phyloP scores from a whole-genome alignment of 2,113 vertebrate species.

The Dolichallabes microphthalmus region DNA sequence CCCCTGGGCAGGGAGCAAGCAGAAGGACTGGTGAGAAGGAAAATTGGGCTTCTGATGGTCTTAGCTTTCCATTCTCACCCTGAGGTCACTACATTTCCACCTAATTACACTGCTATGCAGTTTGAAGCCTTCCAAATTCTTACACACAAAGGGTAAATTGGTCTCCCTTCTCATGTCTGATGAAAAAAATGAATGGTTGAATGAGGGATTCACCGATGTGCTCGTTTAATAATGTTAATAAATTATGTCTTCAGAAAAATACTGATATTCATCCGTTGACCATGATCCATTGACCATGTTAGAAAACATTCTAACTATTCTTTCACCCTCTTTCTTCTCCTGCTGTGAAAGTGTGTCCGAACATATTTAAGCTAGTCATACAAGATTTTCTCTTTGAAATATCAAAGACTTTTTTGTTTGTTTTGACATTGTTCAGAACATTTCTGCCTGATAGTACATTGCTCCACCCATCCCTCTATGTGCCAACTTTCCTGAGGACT shows the following conservation, averaged over 20 bases:
- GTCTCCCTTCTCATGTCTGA: conserved; percentile 4
- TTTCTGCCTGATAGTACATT: conserved; percentile 54
- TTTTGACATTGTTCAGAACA: conserved; percentile 41
- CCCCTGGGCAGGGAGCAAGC: conserved; percentile 16
- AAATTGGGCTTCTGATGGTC: conserved; percentile 24
- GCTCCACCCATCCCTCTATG: no score
- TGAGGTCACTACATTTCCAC: conserved; percentile 43
- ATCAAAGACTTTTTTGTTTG: background rate
- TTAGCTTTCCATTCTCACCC: conserved; percentile 35
- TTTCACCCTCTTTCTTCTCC: background rate
- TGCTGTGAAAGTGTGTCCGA: background rate
- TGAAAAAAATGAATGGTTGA: conserved; percentile 25
- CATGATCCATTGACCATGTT: background rate
- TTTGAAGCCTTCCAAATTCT: conserved; percentile 20
- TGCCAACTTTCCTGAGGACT: conserved; percentile 70
- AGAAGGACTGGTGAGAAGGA: conserved; percentile 37
- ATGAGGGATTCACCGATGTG: background rate
- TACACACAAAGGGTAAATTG: conserved; percentile 26
- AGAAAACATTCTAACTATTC: background rate
- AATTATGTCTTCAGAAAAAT: background rate
- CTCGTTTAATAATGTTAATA: background rate
- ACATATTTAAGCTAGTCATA: background rate
- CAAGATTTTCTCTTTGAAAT: conserved; percentile 11
- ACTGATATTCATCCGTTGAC: background rate
- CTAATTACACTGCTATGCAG: conserved; percentile 42